Conservation (phyloP, 2,888 invertebrate species). For the Sesamia inferens region DNA sequence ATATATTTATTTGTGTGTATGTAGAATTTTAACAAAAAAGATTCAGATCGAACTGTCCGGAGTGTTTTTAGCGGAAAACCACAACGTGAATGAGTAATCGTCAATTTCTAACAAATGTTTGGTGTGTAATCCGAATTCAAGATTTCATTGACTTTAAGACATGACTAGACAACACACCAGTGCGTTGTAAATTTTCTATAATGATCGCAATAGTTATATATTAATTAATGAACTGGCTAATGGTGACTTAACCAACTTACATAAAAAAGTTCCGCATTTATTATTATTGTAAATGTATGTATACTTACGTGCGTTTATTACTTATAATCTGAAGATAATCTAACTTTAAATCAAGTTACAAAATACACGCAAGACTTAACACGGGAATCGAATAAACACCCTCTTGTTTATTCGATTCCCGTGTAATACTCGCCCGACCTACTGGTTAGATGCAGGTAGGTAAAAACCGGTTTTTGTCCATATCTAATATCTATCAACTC, state of each 20-base stretch:
- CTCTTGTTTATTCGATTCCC: conserved; percentile 66
- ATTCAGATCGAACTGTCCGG: conserved; percentile 38
- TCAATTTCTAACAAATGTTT: conserved; percentile 47
- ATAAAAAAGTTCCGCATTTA: background rate
- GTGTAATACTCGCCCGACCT: too few relatives aligned
- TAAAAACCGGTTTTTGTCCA: conserved; percentile 71
- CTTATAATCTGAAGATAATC: conserved; percentile 2
- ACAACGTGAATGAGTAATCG: conserved; percentile 52
- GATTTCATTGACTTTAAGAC: conserved; percentile 17
- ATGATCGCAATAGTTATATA: conserved; percentile 9
- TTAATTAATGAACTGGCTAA: background rate
- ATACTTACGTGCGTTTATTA: background rate
- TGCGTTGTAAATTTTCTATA: background rate
- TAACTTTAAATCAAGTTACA: conserved; percentile 27
- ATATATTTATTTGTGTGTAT: background rate
- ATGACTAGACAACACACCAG: conserved; percentile 5
- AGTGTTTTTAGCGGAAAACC: conserved; percentile 43
- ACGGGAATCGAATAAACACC: conserved; percentile 69
- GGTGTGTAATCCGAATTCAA: conserved; percentile 31
- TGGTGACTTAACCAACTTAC: background rate
- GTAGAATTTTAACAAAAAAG: background rate
- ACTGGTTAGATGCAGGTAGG: conserved; percentile 69
- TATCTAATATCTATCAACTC: conserved; percentile 74
- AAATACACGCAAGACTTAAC: conserved; percentile 47
- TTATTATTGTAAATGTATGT: background rate